phyloP scores from a whole-genome alignment of 2,888 invertebrate species.

The Acleris literana region DNA sequence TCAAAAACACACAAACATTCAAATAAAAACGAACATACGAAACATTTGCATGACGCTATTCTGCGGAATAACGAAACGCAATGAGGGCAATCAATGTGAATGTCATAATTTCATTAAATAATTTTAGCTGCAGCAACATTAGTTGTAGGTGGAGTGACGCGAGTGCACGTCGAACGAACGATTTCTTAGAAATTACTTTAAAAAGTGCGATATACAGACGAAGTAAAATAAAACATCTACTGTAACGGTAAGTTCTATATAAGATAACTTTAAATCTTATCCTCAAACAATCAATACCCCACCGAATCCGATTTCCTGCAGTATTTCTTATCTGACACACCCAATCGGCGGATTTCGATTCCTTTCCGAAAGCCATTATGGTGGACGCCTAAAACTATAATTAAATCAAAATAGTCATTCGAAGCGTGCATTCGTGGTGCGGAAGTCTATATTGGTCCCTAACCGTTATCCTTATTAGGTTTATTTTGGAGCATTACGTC shows the following conservation, averaged over 20 bases:
- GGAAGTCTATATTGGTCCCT: slow-evolving; percentile 54
- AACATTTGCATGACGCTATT: not conserved
- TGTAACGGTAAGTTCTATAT: slow-evolving; percentile 52
- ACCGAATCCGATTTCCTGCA: slow-evolving; percentile 2
- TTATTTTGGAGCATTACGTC: slow-evolving; percentile 83
- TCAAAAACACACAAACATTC: too few relatives aligned
- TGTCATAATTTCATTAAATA: slow-evolving; percentile 25
- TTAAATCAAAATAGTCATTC: slow-evolving; percentile 28
- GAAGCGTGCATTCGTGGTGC: slow-evolving; percentile 40
- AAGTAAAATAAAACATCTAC: slow-evolving; percentile 44
- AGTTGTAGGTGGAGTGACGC: slow-evolving; percentile 58
- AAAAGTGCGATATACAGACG: slow-evolving; percentile 49
- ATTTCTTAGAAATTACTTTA: slow-evolving; percentile 53
- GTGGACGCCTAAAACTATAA: slow-evolving; percentile 14
- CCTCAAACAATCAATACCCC: slow-evolving; percentile 1
- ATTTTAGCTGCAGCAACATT: slow-evolving; percentile 51
- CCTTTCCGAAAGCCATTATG: slow-evolving; percentile 43
- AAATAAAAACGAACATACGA: not conserved
- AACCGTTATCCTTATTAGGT: slow-evolving; percentile 72
- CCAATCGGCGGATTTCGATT: slow-evolving; percentile 63
- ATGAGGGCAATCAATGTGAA: slow-evolving; percentile 26
- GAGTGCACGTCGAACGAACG: slow-evolving; percentile 69
- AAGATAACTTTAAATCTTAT: not conserved
- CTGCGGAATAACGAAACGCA: slow-evolving; percentile 20
- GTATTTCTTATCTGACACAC: slow-evolving; percentile 69